A percentile compares a stretch with the other conserved stretches of the same genome.
These are phyloP conservation scores for Mimachlamys varia DNA, from an alignment of 2,888 invertebrate species.

Conservation along the genomic window DNA sequence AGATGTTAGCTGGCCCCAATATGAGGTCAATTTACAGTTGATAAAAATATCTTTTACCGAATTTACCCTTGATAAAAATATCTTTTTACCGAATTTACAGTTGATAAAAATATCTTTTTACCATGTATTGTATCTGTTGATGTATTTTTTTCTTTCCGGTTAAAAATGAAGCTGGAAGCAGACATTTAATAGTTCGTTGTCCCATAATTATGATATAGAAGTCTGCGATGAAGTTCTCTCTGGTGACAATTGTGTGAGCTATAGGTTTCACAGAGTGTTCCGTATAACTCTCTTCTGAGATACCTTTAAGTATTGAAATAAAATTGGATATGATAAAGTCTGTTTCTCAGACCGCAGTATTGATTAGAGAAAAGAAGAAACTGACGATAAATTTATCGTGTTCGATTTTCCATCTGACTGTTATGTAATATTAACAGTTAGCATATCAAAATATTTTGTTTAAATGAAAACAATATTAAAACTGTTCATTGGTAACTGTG, in stretches of 20 bases:
- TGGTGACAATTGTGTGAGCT: background rate
- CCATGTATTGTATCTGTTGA: background rate
- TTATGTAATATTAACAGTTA: background rate
- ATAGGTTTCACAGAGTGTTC: background rate
- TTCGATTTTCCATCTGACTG: background rate
- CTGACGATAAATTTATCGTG: background rate
- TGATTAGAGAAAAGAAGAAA: background rate
- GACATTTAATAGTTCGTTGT: background rate
- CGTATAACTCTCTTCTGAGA: background rate
- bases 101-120: too few relatives aligned
- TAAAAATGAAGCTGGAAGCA: background rate
- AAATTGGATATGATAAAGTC: slow-evolving; percentile 11
- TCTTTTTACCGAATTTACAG: too few relatives aligned
- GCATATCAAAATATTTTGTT: background rate
- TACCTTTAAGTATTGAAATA: background rate
- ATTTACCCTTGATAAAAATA: too few relatives aligned
- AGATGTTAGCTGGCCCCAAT: too few relatives aligned
- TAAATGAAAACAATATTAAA: background rate
- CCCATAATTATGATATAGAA: background rate
- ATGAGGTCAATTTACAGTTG: too few relatives aligned
- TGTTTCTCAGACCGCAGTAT: background rate
- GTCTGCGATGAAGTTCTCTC: background rate
- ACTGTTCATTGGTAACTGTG: background rate
- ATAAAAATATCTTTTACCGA: too few relatives aligned
- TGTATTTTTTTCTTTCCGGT: background rate